Evolutionary conservation across 1,140 invertebrate genomes (phyloP), one percentile per base, ranked within the genome.

Genomic region (Microplitis demolitor): DNA sequence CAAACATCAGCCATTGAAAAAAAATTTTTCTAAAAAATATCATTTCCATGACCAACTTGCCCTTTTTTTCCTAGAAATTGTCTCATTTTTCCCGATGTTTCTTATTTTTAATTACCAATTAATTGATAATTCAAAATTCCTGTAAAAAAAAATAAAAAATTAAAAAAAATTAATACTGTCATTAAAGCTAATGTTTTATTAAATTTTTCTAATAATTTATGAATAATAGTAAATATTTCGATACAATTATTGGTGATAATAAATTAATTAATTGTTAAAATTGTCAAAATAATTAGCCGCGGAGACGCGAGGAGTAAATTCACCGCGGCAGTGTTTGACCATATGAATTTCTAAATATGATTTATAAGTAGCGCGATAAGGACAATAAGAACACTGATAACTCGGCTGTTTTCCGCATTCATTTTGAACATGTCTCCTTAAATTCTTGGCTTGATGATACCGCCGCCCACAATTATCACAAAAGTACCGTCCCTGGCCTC

Each of bases 351-450:
- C 84, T 45, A 89, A 78, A 66, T 88, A 87, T 0, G 84, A 86
- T 64, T 82, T 87, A 73, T 84, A 87, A 9, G 84, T 82, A 0
- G 88, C 87, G 60, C 80, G 85, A 73, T 88, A 88, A 1, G 84
- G 78, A 73, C 90, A 91, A 75, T 83, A 83, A n/a, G 85, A 83
- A 78, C 91, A 92, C 51, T 89, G 87, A 72, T 91, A 87, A 75
- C 86, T 87, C 14, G 90, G 90, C 63, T 90, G 88, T 66, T 89
- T 87, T 13, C 91, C 90, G 74, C 90, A 91, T 71, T 91, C 90
- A 77, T 88, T 87, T 13, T 70, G 79, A 14, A 85, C 69, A 66
- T 87, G 86, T 34, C 86, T 73, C 14, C 77, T 78, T 0, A 87
- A 74, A 61, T 85, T 87, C 62, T 86, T 87, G 35, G 78, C 73